These are phyloP conservation scores for Drosophila emarginata DNA, from an alignment of 2,888 invertebrate species.

Conservation along the genomic window DNA sequence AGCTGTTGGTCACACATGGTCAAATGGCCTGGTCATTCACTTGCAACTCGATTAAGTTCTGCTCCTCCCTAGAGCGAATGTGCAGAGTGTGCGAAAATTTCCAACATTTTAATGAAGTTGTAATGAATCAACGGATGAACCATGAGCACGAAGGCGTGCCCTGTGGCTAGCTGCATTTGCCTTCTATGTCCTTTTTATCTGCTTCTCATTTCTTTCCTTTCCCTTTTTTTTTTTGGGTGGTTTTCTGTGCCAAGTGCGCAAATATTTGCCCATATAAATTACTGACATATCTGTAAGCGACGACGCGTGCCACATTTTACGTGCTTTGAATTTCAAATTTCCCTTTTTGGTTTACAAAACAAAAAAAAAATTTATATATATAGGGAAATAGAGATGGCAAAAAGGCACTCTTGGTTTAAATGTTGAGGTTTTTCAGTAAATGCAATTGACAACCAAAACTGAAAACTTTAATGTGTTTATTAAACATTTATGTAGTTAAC, in stretches of 20 bases:
- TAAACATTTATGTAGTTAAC: not conserved
- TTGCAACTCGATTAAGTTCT: slow-evolving; percentile 52
- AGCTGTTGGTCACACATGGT: slow-evolving; percentile 22
- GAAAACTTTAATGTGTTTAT: not conserved
- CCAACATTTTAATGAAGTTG: slow-evolving; percentile 66
- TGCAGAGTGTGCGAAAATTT: slow-evolving; percentile 55
- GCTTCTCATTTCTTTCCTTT: not conserved
- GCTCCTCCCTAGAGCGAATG: slow-evolving; percentile 38
- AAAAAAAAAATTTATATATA: not conserved
- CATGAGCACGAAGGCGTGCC: slow-evolving; percentile 9
- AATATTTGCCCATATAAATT: slow-evolving; percentile 72
- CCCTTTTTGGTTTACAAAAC: slow-evolving; percentile 3
- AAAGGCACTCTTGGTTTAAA: not conserved
- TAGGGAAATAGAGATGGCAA: not conserved
- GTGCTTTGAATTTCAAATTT: slow-evolving; percentile 58
- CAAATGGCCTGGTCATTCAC: slow-evolving; percentile 5
- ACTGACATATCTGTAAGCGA: slow-evolving; percentile 53
- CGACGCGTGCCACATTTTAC: slow-evolving; percentile 50
- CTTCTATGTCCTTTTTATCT: not conserved
- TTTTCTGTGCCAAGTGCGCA: slow-evolving; percentile 35
- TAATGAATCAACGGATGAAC: slow-evolving; percentile 49
- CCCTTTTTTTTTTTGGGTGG: not conserved
- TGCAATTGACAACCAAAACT: not conserved
- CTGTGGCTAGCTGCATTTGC: slow-evolving; percentile 42
- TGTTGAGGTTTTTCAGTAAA: not conserved